Base-by-base conservation (phyloP, 1,140 invertebrate species). In the Hycleus phaleratus region DNA sequence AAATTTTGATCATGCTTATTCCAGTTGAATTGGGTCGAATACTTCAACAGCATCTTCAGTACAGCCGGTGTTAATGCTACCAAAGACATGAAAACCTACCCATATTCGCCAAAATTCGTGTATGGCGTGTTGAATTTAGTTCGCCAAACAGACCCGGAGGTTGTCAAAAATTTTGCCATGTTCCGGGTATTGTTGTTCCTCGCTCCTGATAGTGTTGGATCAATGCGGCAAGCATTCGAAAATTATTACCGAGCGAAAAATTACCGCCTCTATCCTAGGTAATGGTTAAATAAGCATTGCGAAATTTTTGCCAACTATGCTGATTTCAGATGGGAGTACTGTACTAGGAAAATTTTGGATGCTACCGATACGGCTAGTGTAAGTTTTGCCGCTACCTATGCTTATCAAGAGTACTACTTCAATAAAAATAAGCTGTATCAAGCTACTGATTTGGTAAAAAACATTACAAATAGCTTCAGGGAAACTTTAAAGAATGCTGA, bases 381-480 rank as follows among this genome's bases (percentile, higher is more conserved):
- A 10, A 68, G 68, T 42, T 62, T 71, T 18, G 70, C 71, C 3
- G 57, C 69, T 2, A 60, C 68, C 9, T 60, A 70, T 24, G 64
- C 64, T 7, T 72, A 70, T 46, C 65, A 69, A 39, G 43, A 53
- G 8, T 58, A 61, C 10, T 49, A 69, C 55, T 72, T 69, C 50
- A 58, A 70, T 46, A 57, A 51, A 2, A 65, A 65, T 44, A 67
- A 70, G 43, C 47, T 70, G 7, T n/a, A 51, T 32, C 59, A 83
- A 84, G 86, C 88, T 0, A 72, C 85, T 54, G 82, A 87, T 68
- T 88, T 92, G 86, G 81, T 92, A 39, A 71, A 80, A 45, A 86
- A 90, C 64, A 83, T 93, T 2, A 79, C 82, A 49, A 71, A 77
- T 3, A 82, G 88, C 2, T 91, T 92, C 71, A 79, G 85, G 39